Evolutionary conservation across 1,140 invertebrate species (phyloP), one percentile per base, ranked within the genome.

Genomic region (Sesamia nonagrioides): DNA sequence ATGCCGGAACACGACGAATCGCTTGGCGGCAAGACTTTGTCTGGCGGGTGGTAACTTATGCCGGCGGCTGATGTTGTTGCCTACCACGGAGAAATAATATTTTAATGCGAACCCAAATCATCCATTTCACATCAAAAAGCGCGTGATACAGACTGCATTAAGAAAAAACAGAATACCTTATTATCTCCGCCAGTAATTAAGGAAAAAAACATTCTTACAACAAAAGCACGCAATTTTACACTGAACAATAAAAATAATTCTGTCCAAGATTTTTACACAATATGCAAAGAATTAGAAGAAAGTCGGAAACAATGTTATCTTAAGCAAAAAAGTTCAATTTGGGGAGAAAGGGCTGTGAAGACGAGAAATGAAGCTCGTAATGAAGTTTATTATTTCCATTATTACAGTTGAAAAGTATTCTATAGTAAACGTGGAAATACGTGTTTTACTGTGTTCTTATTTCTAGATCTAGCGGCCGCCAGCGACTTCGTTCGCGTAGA

Each of bases 361-460:
- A 37, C 37, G 37, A 42, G 54, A 54, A 71, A 74, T 74, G 52
- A 60, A 27, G 54, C 2, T 60, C 40, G 37, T 74, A 45, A 74
- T 42, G 54, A 74, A 74, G 35, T 74, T 58, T 74, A 74, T 74
- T 74, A 60, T 74, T 74, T 72, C 50, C 35, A 45, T 74, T 74
- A 45, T 73, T 74, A 42, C 33, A 74, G 6, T 60, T 74, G 8
- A 42, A 15, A 74, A 56, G 35, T 52, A 56, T 35, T 72, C 7
- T 54, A 17, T 56, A 40, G 27, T 37, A 73, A 73, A 73, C 45
- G 1, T 42, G 37, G 11, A 66, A 42, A 42, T 42, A 7, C 15
- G 18, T 66, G 27, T 42, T 66, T 63, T 33, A 13, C 21, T 5
- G 9, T 33, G 54, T 21, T 33, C 21, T 58, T 13, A 4, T 58